Evolutionary conservation across 2,888 invertebrate species (phyloP).

Genomic region (Ichneumon xanthorius): DNA sequence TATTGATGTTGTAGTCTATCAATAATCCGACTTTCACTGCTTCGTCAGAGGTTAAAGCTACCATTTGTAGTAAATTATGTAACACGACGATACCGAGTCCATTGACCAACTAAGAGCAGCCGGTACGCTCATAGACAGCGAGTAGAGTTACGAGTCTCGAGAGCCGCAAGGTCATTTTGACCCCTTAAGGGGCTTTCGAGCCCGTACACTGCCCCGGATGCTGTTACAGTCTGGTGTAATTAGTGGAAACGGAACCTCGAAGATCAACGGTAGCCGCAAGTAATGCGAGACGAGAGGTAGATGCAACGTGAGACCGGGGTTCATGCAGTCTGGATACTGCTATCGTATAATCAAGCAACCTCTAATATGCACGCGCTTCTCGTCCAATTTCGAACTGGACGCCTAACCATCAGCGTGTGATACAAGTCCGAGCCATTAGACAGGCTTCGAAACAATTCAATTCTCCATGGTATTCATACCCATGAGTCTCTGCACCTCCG

Average conservation of each 20-base stretch:
- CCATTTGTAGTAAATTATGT: no score
- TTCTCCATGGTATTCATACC: neutral
- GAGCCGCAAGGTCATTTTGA: constrained; percentile 16
- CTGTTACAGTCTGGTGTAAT: constrained; percentile 57
- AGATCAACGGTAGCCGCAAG: constrained; percentile 57
- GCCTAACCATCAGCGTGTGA: neutral
- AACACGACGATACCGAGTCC: neutral
- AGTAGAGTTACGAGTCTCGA: constrained; percentile 32
- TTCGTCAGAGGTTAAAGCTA: no score
- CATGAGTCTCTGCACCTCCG: neutral
- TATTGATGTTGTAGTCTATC: no score
- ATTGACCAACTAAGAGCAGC: neutral
- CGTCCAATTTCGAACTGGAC: constrained; percentile 33
- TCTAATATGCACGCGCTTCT: constrained; percentile 23
- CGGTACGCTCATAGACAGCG: neutral
- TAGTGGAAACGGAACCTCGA: constrained; percentile 56
- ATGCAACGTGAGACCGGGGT: constrained; percentile 35
- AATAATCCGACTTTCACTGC: no score
- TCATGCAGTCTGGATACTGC: constrained; percentile 35
- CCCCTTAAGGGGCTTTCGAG: constrained; percentile 32
- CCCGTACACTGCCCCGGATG: constrained; percentile 17
- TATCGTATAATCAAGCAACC: constrained; percentile 40
- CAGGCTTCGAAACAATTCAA: neutral
- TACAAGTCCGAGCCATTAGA: neutral
- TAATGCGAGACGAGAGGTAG: constrained; percentile 45